Conservation (phyloP, 2,113 vertebrate species). For the Dicentrarchus labrax region DNA sequence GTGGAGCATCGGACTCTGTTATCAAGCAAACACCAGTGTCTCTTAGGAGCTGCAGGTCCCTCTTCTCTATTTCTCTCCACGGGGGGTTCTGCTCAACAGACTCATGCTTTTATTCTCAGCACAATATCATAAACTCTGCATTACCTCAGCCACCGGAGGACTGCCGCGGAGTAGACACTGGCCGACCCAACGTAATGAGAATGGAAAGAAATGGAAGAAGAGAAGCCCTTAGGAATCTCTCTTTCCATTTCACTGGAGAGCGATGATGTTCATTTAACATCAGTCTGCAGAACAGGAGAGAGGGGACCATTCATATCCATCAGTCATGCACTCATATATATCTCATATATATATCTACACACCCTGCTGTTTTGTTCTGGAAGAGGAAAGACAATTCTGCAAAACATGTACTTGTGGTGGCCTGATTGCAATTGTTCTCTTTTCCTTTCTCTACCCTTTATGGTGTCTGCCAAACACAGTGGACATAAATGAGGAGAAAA, state of each 20-base stretch:
- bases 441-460: constrained; percentile 64
- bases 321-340: constrained; percentile 79
- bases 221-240: constrained; percentile 37
- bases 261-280: background rate
- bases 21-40: constrained; percentile 62
- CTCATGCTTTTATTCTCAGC: constrained; percentile 83
- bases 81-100: constrained; percentile 50
- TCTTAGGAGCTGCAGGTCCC: constrained; percentile 58
- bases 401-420: constrained; percentile 60
- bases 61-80: constrained; percentile 59
- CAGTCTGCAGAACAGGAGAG: constrained; percentile 37
- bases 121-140: constrained; percentile 88
- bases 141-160: constrained; percentile 87
- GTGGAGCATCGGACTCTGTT: constrained; percentile 66
- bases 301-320: constrained; percentile 78
- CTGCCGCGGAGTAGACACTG: constrained; percentile 79
- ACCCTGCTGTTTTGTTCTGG: constrained; percentile 57
- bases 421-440: constrained; percentile 58
- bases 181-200: constrained; percentile 24
- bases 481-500: constrained; percentile 72
- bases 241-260: constrained; percentile 41
- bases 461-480: constrained; percentile 70
- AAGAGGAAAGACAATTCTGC: constrained; percentile 58
- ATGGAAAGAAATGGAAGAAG: constrained; percentile 51
- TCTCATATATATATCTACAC: constrained; percentile 42